Percentiles rank a stretch among this genome's conserved stretches.
These are phyloP conservation scores for Acanthisitta chloris DNA, from an alignment of 2,113 vertebrate species.

Conservation along the genomic window DNA sequence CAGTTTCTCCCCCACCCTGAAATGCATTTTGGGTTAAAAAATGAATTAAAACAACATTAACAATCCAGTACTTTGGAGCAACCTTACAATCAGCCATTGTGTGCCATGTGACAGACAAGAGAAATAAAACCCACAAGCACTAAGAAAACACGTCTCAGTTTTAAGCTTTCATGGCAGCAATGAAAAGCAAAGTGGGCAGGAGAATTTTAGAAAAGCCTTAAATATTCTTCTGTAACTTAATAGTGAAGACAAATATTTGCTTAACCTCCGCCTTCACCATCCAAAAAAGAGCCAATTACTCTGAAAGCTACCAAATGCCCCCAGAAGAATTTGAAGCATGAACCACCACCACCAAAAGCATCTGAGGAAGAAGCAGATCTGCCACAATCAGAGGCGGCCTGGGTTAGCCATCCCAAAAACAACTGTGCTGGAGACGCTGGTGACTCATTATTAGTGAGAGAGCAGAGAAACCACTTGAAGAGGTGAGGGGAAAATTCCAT, in stretches of 20 bases:
- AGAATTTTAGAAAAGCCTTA: constrained; percentile 7
- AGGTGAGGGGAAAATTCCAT: constrained; percentile 56
- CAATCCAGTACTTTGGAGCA: background rate
- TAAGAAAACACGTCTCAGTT: background rate
- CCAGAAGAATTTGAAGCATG: constrained; percentile 37
- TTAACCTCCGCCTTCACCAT: constrained; percentile 14
- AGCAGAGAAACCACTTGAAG: constrained; percentile 32
- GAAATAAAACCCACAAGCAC: background rate
- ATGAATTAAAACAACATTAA: background rate
- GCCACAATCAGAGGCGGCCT: background rate
- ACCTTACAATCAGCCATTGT: constrained; percentile 37
- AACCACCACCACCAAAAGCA: constrained; percentile 19
- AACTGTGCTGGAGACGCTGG: background rate
- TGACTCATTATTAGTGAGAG: constrained; percentile 2
- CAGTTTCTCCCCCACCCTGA: background rate
- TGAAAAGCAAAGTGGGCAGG: background rate
- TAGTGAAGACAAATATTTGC: constrained; percentile 38
- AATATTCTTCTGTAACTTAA: constrained; percentile 38
- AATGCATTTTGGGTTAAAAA: background rate
- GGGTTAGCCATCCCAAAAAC: background rate
- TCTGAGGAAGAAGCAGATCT: constrained; percentile 1
- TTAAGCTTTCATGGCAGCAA: background rate
- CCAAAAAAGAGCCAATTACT: background rate
- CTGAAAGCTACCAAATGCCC: constrained; percentile 23
- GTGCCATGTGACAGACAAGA: background rate